Conservation (phyloP, 2,888 invertebrate genomes). For the Caenorhabditis sp. region DNA sequence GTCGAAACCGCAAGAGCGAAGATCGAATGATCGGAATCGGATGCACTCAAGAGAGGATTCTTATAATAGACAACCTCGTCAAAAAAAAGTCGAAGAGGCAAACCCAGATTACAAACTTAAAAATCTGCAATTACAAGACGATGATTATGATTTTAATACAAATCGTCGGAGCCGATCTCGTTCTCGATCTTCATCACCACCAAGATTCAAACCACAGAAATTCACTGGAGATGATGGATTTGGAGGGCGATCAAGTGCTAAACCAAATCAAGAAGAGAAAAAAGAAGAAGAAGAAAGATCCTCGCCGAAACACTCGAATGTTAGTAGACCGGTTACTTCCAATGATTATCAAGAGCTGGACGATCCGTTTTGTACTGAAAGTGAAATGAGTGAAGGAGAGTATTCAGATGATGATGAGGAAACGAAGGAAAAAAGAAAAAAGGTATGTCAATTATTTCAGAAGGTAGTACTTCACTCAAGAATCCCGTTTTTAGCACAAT, state of each 20-base stretch:
- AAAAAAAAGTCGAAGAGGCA: neutral
- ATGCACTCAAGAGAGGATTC: neutral
- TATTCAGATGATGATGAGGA: constrained; percentile 13
- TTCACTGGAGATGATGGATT: neutral
- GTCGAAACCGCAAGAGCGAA: neutral
- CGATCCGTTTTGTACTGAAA: constrained; percentile 3
- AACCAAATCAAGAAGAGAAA: neutral
- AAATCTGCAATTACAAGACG: neutral
- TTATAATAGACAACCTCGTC: neutral
- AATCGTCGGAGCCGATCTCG: neutral
- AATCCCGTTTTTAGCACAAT: too few relatives aligned
- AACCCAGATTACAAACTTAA: constrained; percentile 11
- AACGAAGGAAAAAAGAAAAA: neutral
- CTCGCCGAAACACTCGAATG: neutral
- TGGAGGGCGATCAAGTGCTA: neutral
- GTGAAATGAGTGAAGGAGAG: constrained; percentile 9
- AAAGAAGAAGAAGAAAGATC: neutral
- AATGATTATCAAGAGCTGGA: neutral
- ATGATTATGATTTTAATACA: constrained; percentile 13
- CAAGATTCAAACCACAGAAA: neutral
- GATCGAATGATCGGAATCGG: neutral
- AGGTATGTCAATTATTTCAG: too few relatives aligned
- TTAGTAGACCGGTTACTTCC: neutral
- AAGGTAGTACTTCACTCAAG: too few relatives aligned
- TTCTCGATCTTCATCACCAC: constrained; percentile 1